These are phyloP conservation scores for Monochamus saltuarius DNA, from an alignment of 1,140 invertebrate species.

Conservation along the genomic window DNA sequence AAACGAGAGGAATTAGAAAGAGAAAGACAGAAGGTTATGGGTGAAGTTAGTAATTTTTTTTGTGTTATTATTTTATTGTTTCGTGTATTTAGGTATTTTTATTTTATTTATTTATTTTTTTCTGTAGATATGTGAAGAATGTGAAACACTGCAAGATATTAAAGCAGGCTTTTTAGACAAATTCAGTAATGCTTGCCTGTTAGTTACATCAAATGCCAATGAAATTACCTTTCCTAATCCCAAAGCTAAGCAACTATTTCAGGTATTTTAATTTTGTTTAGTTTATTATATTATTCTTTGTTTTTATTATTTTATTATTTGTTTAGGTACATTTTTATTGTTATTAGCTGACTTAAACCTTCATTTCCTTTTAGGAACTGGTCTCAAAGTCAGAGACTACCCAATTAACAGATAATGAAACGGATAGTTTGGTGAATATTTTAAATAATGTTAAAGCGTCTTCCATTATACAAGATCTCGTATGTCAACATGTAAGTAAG, in stretches of 20 bases:
- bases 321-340: slow-evolving; percentile 27
- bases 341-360: slow-evolving; percentile 10
- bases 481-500: slow-evolving; percentile 63
- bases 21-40: slow-evolving; percentile 52
- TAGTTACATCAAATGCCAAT: slow-evolving; percentile 54
- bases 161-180: slow-evolving; percentile 56
- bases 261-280: slow-evolving; percentile 43
- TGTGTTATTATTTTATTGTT: slow-evolving; percentile 37
- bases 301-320: slow-evolving; percentile 11
- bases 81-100: slow-evolving; percentile 40
- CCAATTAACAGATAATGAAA: slow-evolving; percentile 40
- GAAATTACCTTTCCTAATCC: slow-evolving; percentile 51
- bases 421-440: slow-evolving; percentile 45
- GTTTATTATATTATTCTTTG: slow-evolving; percentile 22
- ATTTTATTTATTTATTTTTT: slow-evolving; percentile 45
- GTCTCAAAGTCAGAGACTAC: slow-evolving; percentile 40
- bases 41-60: slow-evolving; percentile 48
- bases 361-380: slow-evolving; percentile 41
- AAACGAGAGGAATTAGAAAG: slow-evolving; percentile 50
- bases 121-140: slow-evolving; percentile 62
- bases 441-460: slow-evolving; percentile 55
- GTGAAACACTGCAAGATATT: slow-evolving; percentile 56
- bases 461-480: slow-evolving; percentile 60
- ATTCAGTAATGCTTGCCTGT: slow-evolving; percentile 56
- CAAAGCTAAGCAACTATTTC: slow-evolving; percentile 49